Evolutionary conservation across 2,888 invertebrate species (phyloP).

Genomic region (Erebia palarica): DNA sequence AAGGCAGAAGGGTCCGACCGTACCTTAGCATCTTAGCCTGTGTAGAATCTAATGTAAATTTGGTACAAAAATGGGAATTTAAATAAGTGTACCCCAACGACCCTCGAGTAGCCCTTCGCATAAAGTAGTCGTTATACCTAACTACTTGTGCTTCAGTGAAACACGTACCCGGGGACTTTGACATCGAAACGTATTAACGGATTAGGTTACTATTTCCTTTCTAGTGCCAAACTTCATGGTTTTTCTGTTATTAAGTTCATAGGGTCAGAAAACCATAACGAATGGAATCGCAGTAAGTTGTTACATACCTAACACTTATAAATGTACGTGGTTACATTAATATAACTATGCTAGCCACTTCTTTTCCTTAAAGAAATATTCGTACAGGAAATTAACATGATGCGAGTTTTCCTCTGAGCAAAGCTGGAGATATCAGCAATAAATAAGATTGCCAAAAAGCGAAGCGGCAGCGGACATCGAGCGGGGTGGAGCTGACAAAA

Average conservation of each 20-base stretch:
- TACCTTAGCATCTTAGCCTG: conserved; percentile 72
- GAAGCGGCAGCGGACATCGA: conserved; percentile 49
- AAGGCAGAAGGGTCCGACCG: conserved; percentile 74
- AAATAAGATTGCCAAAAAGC: conserved; percentile 78
- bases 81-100: conserved; percentile 74
- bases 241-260: not conserved
- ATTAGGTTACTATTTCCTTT: conserved; percentile 12
- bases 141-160: conserved; percentile 55
- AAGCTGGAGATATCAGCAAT: conserved; percentile 67
- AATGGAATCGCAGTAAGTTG: not conserved
- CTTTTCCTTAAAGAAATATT: conserved; percentile 26
- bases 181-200: conserved; percentile 12
- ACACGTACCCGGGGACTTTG: conserved; percentile 46
- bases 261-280: no score
- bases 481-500: conserved; percentile 67
- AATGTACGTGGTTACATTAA: not conserved
- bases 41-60: conserved; percentile 79
- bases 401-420: conserved; percentile 66
- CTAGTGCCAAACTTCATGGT: not conserved
- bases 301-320: no score
- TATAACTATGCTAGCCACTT: conserved; percentile 3
- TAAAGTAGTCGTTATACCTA: conserved; percentile 73
- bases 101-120: conserved; percentile 61
- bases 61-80: conserved; percentile 79
- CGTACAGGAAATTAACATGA: conserved; percentile 78